Base-by-base conservation (phyloP, 2,888 invertebrate species). In the Mellilla xanthometata region DNA sequence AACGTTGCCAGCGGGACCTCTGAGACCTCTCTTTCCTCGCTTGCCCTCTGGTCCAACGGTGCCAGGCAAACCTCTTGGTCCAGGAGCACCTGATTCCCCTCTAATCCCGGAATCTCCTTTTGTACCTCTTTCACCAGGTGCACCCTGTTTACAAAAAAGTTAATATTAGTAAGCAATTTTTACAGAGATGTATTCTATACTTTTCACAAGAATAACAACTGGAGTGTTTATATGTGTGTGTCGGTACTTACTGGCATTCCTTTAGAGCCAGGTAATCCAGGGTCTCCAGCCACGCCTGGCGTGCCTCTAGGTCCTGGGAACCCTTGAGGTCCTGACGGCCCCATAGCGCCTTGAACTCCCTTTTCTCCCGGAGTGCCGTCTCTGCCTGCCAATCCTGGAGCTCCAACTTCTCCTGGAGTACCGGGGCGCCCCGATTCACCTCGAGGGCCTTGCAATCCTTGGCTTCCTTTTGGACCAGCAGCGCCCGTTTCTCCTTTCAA, bases 361-460 rank as follows among this genome's bases (percentile, higher is more conserved):
- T 96, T 96, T 59, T 96, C 96, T 24, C 96, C 96, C 0, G 93
- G 91, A n/a, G 88, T 76, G 2, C 96, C 96, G 71, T 96, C 96
- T 76, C 94, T 93, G 7, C 96, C 96, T n/a, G 94, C 83, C 8
- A 92, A 83, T 1, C 96, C 96, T 11, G 93, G 91, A 0, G 93
- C 91, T 2, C 96, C 96, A 2, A 92, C 90, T 66, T 95, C 95
- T 19, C 95, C 96, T 0, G 95, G 91, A 58, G 92, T 91, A 0
- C 96, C 96, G 0, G 95, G 94, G 26, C 95, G 91, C 3, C 96
- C 96, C 3, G 94, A 90, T 85, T 96, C 96, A 36, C 95, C 96
- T 69, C 95, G 86, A 0, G 94, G 93, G 1, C 96, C 96, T 91
- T 95, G 95, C 31, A 94, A 81, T 6, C 96, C 96, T 81, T 94